phyloP scores from a whole-genome alignment of 2,888 invertebrate genomes.

The Tricholauxania praeusta region DNA sequence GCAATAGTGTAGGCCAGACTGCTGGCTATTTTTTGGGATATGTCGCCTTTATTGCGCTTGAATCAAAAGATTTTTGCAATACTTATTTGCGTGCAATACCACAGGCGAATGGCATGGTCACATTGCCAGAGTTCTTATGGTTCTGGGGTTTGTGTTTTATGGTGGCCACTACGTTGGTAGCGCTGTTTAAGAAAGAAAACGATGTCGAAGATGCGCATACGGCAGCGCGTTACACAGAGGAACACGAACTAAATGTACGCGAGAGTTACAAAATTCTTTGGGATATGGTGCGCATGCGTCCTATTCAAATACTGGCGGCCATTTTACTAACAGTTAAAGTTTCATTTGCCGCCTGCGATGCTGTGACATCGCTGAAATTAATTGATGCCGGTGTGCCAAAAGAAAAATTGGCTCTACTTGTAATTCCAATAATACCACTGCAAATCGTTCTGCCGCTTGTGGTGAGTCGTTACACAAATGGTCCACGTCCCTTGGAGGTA shows the following conservation, averaged over 20 bases:
- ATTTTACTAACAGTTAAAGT: conserved; percentile 94
- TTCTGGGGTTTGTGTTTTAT: conserved; percentile 97
- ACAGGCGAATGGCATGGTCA: conserved; percentile 78
- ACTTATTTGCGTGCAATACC: conserved; percentile 84
- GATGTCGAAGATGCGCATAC: conserved; percentile 66
- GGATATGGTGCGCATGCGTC: conserved; percentile 85
- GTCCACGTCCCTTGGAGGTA: conserved; percentile 88
- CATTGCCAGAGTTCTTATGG: conserved; percentile 85
- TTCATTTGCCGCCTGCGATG: conserved; percentile 94
- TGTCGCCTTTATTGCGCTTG: conserved; percentile 94
- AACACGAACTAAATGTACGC: conserved; percentile 69
- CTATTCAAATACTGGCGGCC: conserved; percentile 81
- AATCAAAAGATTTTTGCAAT: conserved; percentile 96
- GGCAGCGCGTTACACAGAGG: conserved; percentile 58
- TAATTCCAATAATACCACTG: conserved; percentile 92
- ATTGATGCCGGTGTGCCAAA: conserved; percentile 97
- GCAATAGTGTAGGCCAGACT: conserved; percentile 98
- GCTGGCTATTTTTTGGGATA: conserved; percentile 97
- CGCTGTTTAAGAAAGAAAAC: conserved; percentile 87
- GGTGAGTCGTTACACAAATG: conserved; percentile 80
- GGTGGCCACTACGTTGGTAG: conserved; percentile 88
- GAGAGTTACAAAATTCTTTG: conserved; percentile 87
- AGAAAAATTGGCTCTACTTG: conserved; percentile 92
- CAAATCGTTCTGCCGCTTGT: conserved; percentile 93
- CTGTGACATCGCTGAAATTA: conserved; percentile 93